Evolutionary conservation across 30 jellyfish, hydroid and myxozoan genomes (phyloP), one percentile per base, ranked within the genome.

Genomic region (Cassiopea xamachana): DNA sequence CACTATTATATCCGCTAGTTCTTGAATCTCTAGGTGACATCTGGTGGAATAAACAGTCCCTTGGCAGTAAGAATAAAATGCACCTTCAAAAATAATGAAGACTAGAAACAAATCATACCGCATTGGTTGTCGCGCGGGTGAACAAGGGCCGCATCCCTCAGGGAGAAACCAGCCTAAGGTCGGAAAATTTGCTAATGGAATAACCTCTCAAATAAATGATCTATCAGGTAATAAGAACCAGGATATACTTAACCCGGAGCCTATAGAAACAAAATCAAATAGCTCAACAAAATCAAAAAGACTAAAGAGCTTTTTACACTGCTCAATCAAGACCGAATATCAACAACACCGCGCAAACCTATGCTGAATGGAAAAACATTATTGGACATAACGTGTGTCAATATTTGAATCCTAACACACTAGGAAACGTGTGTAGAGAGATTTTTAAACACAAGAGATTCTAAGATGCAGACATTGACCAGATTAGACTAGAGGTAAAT

Each of bases 51-150:
- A 55, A 3, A 3, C 64, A 55, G 64, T 55, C 64, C 18, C 81
- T 17, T 73, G 81, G 81, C 81, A 73, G 81, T 73, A 73, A 13
- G 12, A 55, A 73, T 73, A 73, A 73, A 27, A 27, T 13, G 81
- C 81, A 17, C 12, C 55, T 50, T 50, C 48, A 73, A 73, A 16
- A 10, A 50, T 27, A 73, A 73, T 73, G 81, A 50, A 48, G 39
- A 48, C 81, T 17, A 49, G 48, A 46, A 44, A 10, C 55, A 45
- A 18, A 68, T 45, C 92, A 46, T 83, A 73, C 92, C 92, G 92
- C 49, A 83, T 83, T 84, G 84, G 85, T 9, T 86, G 84, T 71
- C 86, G 83, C 86, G 75, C 92, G 92, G 92, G 84, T 83, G 86
- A 83, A 83, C 92, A 83, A 83, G 92, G 74, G 84, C 72, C 92